Evolutionary conservation across 2,797 vertebrate genomes (phyloP).

Genomic region (Sebastes kiyomatsui): DNA sequence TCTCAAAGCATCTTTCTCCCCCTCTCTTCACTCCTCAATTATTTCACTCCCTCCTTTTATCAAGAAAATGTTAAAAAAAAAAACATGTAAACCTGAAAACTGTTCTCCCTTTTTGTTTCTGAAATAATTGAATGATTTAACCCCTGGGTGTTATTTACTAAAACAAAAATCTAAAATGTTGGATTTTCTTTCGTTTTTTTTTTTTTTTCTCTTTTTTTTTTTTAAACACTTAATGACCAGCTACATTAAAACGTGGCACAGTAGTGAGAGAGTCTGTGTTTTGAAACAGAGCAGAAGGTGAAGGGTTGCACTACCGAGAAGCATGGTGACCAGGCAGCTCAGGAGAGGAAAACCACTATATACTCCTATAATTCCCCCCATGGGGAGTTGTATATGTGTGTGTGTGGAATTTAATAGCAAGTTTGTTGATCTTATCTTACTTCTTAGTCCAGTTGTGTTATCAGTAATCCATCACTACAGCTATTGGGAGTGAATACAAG

Average conservation of each 20-base stretch:
- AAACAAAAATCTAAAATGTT: too few species aligned
- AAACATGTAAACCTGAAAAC: too few species aligned
- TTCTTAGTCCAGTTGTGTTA: neutral
- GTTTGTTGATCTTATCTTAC: neutral
- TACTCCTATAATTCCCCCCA: neutral
- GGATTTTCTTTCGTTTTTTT: neutral
- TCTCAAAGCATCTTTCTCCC: too few species aligned
- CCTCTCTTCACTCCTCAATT: too few species aligned
- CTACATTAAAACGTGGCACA: neutral
- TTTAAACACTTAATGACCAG: neutral
- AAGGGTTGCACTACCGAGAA: slow-evolving; percentile 50
- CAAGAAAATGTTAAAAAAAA: too few species aligned
- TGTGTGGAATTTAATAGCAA: neutral
- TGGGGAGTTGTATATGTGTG: neutral
- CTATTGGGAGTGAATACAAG: neutral
- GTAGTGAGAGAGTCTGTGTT: slow-evolving; percentile 40
- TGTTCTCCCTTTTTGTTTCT: too few species aligned
- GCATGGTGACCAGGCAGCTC: slow-evolving; percentile 50
- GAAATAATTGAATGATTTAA: too few species aligned
- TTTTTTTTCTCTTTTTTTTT: neutral
- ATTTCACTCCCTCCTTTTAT: too few species aligned
- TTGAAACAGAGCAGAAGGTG: slow-evolving; percentile 73
- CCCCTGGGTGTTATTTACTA: too few species aligned
- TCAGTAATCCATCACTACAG: neutral
- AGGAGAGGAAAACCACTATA: slow-evolving; percentile 16